phyloP scores from a whole-genome alignment of 92 coral and sea anemone genomes.

The Porites cylindrica region DNA sequence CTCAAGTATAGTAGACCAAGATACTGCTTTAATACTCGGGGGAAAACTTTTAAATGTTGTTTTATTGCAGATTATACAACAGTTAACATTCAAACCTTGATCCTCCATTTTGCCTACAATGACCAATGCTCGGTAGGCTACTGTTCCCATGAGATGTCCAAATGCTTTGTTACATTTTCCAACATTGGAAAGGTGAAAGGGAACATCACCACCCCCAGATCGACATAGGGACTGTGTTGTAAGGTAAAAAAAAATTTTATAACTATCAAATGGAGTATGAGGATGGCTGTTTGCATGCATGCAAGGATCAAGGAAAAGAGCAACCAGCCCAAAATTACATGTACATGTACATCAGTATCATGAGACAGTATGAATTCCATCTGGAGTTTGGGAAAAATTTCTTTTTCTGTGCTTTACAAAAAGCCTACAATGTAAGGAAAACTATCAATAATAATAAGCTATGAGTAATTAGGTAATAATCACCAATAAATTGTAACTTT shows the following conservation, averaged over 20 bases:
- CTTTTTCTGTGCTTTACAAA: no score
- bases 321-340: no score
- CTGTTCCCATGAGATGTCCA: constrained; percentile 89
- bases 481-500: no score
- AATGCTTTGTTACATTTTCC: constrained; percentile 84
- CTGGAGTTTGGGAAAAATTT: no score
- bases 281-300: neutral
- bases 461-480: no score
- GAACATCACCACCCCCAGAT: constrained; percentile 28
- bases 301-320: neutral
- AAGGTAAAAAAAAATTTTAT: neutral
- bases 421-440: no score
- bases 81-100: constrained; percentile 63
- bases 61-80: neutral
- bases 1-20: no score
- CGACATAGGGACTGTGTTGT: constrained; percentile 15
- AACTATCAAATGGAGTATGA: neutral
- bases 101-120: constrained; percentile 95
- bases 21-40: no score
- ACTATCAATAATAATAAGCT: no score
- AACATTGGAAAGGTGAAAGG: constrained; percentile 78
- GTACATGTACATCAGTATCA: no score
- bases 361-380: no score
- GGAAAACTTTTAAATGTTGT: no score
- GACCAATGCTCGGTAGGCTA: constrained; percentile 81